phyloP scores from a whole-genome alignment of 1,140 invertebrate genomes.

The Vollenhovia emeryi region DNA sequence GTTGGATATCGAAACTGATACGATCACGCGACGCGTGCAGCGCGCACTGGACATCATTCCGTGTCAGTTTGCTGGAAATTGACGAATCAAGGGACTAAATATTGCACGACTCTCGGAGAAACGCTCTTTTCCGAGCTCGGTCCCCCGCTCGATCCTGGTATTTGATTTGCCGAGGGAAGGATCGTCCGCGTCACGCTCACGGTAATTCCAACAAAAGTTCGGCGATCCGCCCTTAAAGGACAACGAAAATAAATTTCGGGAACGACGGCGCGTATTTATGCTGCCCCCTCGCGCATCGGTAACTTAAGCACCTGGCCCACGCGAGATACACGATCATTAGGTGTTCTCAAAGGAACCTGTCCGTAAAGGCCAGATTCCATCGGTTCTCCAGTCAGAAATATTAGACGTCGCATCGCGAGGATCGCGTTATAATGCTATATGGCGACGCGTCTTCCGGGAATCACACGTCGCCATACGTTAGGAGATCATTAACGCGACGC shows the following conservation, averaged over 20 bases:
- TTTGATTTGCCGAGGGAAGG: not conserved
- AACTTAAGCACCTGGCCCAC: conserved; percentile 7
- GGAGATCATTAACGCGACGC: conserved; percentile 20
- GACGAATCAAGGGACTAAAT: not conserved
- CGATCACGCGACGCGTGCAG: not conserved
- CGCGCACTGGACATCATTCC: not conserved
- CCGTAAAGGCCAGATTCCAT: conserved; percentile 34
- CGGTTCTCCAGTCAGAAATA: conserved; percentile 27
- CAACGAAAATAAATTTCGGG: conserved; percentile 27
- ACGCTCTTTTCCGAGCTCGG: not conserved
- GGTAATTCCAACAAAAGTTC: not conserved
- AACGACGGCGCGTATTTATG: conserved; percentile 23
- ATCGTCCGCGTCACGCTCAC: not conserved
- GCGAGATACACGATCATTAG: conserved; percentile 30
- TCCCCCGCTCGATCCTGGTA: too few relatives aligned
- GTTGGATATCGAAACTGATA: not conserved
- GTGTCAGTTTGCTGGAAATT: not conserved
- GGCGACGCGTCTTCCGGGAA: conserved; percentile 22
- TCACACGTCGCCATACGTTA: not conserved
- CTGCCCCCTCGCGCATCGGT: conserved; percentile 9
- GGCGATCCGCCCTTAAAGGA: not conserved
- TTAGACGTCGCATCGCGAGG: not conserved
- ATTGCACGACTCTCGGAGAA: not conserved
- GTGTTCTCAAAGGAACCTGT: conserved; percentile 14
- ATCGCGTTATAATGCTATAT: conserved; percentile 9